phyloP scores from a whole-genome alignment of 2,888 invertebrate genomes.

The Rotaria socialis region DNA sequence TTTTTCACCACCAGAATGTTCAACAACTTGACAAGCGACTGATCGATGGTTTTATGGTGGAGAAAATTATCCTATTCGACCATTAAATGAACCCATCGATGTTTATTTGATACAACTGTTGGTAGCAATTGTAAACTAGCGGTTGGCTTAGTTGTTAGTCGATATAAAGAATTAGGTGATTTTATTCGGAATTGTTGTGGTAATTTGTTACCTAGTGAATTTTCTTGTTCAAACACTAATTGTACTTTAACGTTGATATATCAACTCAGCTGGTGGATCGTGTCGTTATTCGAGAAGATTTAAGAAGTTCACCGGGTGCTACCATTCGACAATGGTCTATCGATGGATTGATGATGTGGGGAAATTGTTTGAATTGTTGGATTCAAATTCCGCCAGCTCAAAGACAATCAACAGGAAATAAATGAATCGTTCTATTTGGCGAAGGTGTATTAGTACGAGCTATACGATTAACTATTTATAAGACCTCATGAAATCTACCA shows the following conservation, averaged over 20 bases:
- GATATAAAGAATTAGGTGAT: slow-evolving; percentile 24
- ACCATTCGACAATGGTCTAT: background rate
- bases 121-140: background rate
- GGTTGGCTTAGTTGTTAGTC: background rate
- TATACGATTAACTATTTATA: background rate
- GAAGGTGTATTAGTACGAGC: background rate
- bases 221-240: background rate
- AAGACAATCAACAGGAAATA: slow-evolving; percentile 9
- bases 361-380: background rate
- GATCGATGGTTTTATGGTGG: slow-evolving; percentile 14
- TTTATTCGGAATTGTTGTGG: background rate
- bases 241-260: background rate
- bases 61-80: background rate
- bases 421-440: background rate
- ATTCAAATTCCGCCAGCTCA: background rate
- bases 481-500: background rate
- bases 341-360: slow-evolving; percentile 4
- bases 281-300: background rate
- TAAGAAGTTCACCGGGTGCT: background rate
- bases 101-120: too few relatives aligned
- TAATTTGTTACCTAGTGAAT: background rate
- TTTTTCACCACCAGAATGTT: slow-evolving; percentile 15
- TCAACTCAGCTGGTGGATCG: background rate
- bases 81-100: background rate
- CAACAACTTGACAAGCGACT: background rate